These are phyloP conservation scores for Empidonax alnorum DNA, from an alignment of 2,113 vertebrate species.

Conservation along the genomic window DNA sequence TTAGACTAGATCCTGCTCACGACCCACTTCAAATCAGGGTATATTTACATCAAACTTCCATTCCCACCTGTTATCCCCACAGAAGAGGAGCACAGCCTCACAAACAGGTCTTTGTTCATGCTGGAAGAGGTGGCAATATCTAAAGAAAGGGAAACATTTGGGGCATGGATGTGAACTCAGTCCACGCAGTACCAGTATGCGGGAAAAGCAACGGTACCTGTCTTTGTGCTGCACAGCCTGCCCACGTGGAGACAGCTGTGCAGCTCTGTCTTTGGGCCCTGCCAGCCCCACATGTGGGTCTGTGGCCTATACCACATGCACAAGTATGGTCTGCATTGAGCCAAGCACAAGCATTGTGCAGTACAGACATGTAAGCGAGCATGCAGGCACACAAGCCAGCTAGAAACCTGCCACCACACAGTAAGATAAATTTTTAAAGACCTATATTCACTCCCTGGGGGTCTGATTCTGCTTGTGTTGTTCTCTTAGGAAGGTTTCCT, in stretches of 20 bases:
- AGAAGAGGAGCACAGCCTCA: constrained; percentile 28
- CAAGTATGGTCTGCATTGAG: fast-evolving
- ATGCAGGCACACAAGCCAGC: fast-evolving
- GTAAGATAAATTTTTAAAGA: neutral
- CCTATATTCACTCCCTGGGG: neutral
- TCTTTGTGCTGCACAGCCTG: neutral
- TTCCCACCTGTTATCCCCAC: constrained; percentile 44
- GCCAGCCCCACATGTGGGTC: fast-evolving
- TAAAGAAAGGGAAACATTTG: neutral
- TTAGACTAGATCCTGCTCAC: neutral
- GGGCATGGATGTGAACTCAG: neutral
- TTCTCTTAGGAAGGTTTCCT: neutral
- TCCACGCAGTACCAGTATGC: neutral
- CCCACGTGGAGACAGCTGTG: neutral
- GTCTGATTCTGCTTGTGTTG: neutral
- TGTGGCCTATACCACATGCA: fast-evolving
- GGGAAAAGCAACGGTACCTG: neutral
- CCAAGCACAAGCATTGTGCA: fast-evolving
- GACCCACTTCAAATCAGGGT: neutral
- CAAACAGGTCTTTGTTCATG: constrained; percentile 8
- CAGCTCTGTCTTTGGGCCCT: neutral
- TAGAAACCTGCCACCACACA: neutral
- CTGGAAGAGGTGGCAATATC: constrained; percentile 11
- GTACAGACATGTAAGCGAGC: fast-evolving
- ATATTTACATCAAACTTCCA: neutral